Evolutionary conservation across 2,888 invertebrate species (phyloP).

Genomic region (Hanleya hanleyi): DNA sequence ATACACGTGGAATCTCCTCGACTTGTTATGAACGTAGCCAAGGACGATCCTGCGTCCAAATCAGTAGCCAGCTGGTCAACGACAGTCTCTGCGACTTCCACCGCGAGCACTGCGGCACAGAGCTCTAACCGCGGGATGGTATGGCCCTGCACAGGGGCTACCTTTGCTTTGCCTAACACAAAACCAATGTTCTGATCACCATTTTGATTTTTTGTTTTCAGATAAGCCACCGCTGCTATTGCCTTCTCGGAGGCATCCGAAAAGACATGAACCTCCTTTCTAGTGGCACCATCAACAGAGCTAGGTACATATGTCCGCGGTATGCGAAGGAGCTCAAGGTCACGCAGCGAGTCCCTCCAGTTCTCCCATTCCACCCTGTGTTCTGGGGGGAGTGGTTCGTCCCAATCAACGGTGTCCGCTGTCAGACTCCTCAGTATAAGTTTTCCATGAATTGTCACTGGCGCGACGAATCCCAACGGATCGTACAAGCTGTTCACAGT

Average conservation of each 20-base stretch:
- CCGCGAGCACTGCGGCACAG: constrained; percentile 32
- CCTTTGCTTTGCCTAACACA: constrained; percentile 23
- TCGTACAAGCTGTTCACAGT: constrained; percentile 20
- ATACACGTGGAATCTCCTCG: constrained; percentile 21
- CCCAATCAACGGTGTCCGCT: not conserved
- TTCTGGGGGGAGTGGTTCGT: constrained; percentile 9
- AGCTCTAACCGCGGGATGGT: constrained; percentile 33
- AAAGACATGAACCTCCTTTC: constrained; percentile 22
- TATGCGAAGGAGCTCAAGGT: constrained; percentile 1
- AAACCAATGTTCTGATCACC: not conserved
- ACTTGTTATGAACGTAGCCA: constrained; percentile 8
- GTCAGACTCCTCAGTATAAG: constrained; percentile 6
- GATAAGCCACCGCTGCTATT: constrained; percentile 22
- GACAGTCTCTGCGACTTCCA: constrained; percentile 41
- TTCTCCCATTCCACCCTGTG: constrained; percentile 2
- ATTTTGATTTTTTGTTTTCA: not conserved
- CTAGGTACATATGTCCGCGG: constrained; percentile 15
- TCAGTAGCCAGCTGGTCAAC: not conserved
- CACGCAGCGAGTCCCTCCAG: constrained; percentile 9
- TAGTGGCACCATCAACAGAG: not conserved
- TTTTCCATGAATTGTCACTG: constrained; percentile 12
- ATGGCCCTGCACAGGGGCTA: constrained; percentile 18
- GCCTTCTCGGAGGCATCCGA: constrained; percentile 34
- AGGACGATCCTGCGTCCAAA: not conserved
- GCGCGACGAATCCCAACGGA: constrained; percentile 19